A percentile compares a stretch with the other conserved stretches of the same genome.
These are phyloP conservation scores for Orgyia antiqua DNA, from an alignment of 2,888 invertebrate species.

Conservation along the genomic window DNA sequence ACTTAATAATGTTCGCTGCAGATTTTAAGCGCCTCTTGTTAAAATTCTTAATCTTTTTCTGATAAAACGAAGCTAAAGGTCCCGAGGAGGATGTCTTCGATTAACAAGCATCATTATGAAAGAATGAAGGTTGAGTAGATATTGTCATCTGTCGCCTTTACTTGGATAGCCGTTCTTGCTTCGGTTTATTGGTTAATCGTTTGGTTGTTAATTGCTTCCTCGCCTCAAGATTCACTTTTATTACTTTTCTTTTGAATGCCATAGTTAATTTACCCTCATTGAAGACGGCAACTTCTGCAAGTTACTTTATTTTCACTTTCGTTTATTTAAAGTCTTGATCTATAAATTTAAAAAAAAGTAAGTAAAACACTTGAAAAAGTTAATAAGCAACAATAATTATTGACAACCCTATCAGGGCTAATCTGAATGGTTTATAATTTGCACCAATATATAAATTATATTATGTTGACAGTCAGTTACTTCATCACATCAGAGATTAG, in stretches of 20 bases:
- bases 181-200: slow-evolving; percentile 45
- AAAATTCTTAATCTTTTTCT: slow-evolving; percentile 27
- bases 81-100: slow-evolving; percentile 59
- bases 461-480: slow-evolving; percentile 12
- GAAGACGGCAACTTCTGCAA: too few relatives aligned
- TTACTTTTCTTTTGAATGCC: slow-evolving; percentile 40
- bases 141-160: slow-evolving; percentile 18
- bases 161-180: slow-evolving; percentile 21
- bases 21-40: slow-evolving; percentile 17
- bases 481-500: slow-evolving; percentile 18
- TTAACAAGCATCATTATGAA: slow-evolving; percentile 54
- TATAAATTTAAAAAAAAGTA: too few relatives aligned
- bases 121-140: slow-evolving; percentile 12
- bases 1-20: slow-evolving; percentile 12
- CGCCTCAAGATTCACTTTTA: slow-evolving; percentile 29
- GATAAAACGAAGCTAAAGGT: slow-evolving; percentile 41
- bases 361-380: too few relatives aligned
- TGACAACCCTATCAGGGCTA: too few relatives aligned
- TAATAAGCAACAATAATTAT: too few relatives aligned
- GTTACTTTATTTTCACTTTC: too few relatives aligned
- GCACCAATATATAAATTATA: too few relatives aligned
- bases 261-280: too few relatives aligned
- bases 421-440: too few relatives aligned
- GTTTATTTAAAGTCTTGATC: too few relatives aligned
- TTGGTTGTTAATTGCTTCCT: slow-evolving; percentile 44